Conservation (phyloP, 2,888 invertebrate genomes). For the Melangyna quadrimaculata region DNA sequence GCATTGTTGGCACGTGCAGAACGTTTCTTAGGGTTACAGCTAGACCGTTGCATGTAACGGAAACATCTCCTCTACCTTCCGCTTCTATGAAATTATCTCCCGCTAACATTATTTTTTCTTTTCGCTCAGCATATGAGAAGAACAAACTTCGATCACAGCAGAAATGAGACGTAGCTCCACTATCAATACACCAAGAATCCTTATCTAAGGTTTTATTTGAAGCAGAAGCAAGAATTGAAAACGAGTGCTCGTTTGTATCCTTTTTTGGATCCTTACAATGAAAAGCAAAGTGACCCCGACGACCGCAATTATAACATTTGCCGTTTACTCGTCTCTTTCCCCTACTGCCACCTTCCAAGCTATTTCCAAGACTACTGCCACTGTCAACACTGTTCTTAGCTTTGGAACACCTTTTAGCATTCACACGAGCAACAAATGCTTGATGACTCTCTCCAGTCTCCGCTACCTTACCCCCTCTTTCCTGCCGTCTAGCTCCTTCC, state of each 20-base stretch:
- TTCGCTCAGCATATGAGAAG: no score
- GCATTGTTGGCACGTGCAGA: no score
- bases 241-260: background rate
- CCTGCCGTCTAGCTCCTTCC: slow-evolving; percentile 2
- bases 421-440: background rate
- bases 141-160: no score
- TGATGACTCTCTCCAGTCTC: background rate
- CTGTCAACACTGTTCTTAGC: background rate
- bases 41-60: no score
- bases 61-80: no score
- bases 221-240: background rate
- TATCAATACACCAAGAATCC: no score
- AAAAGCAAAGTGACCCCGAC: slow-evolving; percentile 26
- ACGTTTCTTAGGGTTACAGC: no score
- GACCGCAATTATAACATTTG: slow-evolving; percentile 40
- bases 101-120: no score
- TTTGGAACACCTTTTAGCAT: background rate
- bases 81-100: no score
- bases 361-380: background rate
- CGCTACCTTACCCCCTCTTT: background rate
- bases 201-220: background rate
- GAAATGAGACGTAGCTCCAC: no score
- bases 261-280: slow-evolving; percentile 20
- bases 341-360: background rate
- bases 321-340: background rate